Conservation (phyloP, 2,888 invertebrate species). For the Calliphora vomitoria region DNA sequence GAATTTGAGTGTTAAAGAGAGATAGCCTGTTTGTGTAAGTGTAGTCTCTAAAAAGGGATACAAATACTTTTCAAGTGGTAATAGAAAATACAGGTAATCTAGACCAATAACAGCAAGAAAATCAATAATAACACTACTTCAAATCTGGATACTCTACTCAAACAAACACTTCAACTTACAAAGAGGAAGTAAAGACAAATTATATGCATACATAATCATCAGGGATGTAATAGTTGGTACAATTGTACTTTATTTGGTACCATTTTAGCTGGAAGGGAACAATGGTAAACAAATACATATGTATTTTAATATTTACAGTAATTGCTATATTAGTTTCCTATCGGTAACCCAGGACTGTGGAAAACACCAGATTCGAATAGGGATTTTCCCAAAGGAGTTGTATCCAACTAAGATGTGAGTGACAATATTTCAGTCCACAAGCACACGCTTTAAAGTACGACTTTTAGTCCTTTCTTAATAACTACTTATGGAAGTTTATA, state of each 20-base stretch:
- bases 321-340: no score
- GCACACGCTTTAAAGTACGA: no score
- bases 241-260: background rate
- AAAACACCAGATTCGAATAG: no score
- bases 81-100: slow-evolving; percentile 63
- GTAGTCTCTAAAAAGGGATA: slow-evolving; percentile 22
- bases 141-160: slow-evolving; percentile 4
- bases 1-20: slow-evolving; percentile 26
- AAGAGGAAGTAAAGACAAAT: slow-evolving; percentile 23
- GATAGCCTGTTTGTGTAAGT: slow-evolving; percentile 19
- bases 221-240: background rate
- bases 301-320: no score
- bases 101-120: slow-evolving; percentile 43
- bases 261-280: background rate
- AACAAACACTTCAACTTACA: background rate
- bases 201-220: background rate
- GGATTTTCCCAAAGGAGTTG: no score
- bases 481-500: no score
- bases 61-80: slow-evolving; percentile 45
- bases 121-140: slow-evolving; percentile 44
- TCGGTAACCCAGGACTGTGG: no score
- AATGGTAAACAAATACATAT: background rate
- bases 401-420: no score
- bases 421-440: no score
- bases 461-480: no score